These are phyloP conservation scores for Hemibagrus guttatus DNA, from an alignment of 2,797 vertebrate species.

Conservation along the genomic window DNA sequence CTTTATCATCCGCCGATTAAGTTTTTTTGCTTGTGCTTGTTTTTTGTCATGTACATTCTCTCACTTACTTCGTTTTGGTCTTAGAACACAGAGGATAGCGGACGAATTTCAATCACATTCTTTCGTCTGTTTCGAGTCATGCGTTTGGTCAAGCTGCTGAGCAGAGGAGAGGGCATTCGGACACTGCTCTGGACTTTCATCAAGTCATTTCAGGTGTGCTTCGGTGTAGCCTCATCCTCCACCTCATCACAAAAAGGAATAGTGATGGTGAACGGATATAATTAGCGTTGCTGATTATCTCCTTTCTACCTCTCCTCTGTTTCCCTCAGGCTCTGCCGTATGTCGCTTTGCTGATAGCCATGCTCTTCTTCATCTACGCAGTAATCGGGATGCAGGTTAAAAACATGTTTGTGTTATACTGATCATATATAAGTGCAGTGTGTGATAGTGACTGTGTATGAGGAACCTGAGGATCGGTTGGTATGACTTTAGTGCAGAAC, in stretches of 20 bases:
- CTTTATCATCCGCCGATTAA: neutral
- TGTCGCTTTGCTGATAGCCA: constrained; percentile 95
- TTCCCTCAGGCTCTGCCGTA: constrained; percentile 89
- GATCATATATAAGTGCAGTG: neutral
- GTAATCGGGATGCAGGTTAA: constrained; percentile 98
- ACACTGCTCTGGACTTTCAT: constrained; percentile 98
- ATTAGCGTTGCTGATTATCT: neutral
- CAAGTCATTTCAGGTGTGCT: constrained; percentile 95
- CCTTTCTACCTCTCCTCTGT: constrained; percentile 12
- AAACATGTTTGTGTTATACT: neutral
- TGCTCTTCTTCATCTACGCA: constrained; percentile 99
- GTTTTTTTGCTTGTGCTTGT: neutral
- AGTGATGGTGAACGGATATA: neutral
- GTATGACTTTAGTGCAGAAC: neutral
- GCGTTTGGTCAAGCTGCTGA: constrained; percentile 96
- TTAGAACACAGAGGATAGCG: constrained; percentile 96
- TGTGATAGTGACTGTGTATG: neutral
- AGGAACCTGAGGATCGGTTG: neutral
- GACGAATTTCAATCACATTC: constrained; percentile 98
- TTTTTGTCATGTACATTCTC: neutral
- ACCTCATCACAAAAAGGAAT: neutral
- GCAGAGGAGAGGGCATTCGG: constrained; percentile 95
- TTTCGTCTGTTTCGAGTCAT: constrained; percentile 98
- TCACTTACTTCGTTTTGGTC: constrained; percentile 18
- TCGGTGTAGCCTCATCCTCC: neutral